These are phyloP conservation scores for Mastomys coucha DNA, from an alignment of 2,113 vertebrate genomes.

Conservation along the genomic window DNA sequence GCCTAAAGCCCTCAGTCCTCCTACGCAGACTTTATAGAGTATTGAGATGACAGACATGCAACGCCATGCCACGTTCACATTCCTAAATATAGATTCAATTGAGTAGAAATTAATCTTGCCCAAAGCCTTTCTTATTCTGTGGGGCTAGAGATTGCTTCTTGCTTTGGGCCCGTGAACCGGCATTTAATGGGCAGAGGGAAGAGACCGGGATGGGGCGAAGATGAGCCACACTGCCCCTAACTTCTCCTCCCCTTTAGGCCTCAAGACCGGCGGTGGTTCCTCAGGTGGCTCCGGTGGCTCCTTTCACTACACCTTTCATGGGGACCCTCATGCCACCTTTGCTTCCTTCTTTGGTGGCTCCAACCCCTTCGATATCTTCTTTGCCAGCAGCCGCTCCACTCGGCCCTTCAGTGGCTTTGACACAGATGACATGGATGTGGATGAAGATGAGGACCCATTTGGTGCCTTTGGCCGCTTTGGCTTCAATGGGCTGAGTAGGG, in stretches of 20 bases:
- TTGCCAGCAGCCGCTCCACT: conserved; percentile 92
- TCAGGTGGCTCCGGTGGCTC: conserved; percentile 94
- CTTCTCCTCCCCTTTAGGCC: conserved; percentile 88
- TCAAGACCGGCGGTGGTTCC: conserved; percentile 95
- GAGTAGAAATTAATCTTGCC: conserved; percentile 48
- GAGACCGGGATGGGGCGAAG: neutral
- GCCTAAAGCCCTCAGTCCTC: neutral
- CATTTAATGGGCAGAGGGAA: neutral
- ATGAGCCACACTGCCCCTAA: conserved; percentile 61
- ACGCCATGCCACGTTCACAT: neutral
- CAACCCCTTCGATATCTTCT: conserved; percentile 99
- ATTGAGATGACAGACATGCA: neutral
- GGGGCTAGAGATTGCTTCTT: conserved; percentile 26
- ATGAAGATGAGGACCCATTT: conserved; percentile 94
- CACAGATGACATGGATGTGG: conserved; percentile 93
- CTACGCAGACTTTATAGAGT: neutral
- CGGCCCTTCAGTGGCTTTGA: conserved; percentile 93
- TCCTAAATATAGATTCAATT: neutral
- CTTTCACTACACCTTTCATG: conserved; percentile 99
- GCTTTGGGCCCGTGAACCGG: neutral
- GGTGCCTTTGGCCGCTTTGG: conserved; percentile 94
- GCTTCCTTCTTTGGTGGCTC: conserved; percentile 99
- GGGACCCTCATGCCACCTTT: conserved; percentile 98
- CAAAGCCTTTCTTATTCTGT: neutral
- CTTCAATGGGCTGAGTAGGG: conserved; percentile 94